Evolutionary conservation across 1,140 invertebrate genomes (phyloP), one percentile per base, ranked within the genome.

Genomic region (Spodoptera frugiperda): DNA sequence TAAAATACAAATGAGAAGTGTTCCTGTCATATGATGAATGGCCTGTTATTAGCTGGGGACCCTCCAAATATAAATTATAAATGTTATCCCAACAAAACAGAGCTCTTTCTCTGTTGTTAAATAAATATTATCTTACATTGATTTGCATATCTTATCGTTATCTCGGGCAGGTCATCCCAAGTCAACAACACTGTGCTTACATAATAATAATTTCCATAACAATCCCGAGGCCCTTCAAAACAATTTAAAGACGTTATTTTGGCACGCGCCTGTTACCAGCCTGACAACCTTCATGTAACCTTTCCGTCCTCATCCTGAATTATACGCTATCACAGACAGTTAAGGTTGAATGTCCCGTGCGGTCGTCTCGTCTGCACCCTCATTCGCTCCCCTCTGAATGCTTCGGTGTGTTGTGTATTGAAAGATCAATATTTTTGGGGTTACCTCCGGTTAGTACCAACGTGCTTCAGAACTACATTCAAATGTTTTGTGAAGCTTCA

Each of bases 261-360:
- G 74, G 68, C 82, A 83, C 78, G 80, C 68, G 80, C 79, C 78
- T 75, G 77, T 80, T 83, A 81, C 78, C 81, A 85, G 79, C 79
- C 77, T 15, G 44, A 67, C 68, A 74, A 65, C 68, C 73, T 76
- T 53, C 15, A 68, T 21, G 25, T 48, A 67, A 46, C 49, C 61
- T 73, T 53, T 30, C 2, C 14, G 15, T 48, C 39, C 68, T 25
- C 33, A 71, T 15, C 39, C 44, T 49, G n/a, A 59, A 48, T 48
- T 55, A 25, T n/a, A 49, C 54, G 48, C 46, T 49, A 61, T 39
- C 55, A 8, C 6, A 17, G n/a, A 11, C 4, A 5, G 15, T 46
- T 61, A 61, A 59, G 39, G 71, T 59, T 73, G 39, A 73, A 55
- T 72, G 33, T 73, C 55, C 19, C 49, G n/a, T 17, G 55, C 8